Conservation (phyloP, 1,140 invertebrate genomes). For the Pemphigus obesinymphae region DNA sequence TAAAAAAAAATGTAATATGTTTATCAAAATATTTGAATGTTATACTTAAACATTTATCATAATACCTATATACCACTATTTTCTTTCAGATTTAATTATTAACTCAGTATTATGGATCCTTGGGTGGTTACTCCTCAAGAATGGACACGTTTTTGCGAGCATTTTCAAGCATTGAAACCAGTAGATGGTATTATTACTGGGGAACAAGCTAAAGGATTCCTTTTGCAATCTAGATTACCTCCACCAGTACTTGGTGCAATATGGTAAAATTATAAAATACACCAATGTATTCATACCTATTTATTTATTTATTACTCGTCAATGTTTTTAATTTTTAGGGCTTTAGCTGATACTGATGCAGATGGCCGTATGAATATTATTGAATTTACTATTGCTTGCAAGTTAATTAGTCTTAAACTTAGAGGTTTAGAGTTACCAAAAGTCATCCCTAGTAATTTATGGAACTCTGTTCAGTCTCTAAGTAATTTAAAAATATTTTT, state of each 20-base stretch:
- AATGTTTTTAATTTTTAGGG: conserved; percentile 57
- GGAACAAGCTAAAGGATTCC: conserved; percentile 89
- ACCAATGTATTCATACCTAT: not conserved
- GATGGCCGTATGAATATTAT: conserved; percentile 95
- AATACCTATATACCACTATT: not conserved
- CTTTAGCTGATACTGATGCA: conserved; percentile 87
- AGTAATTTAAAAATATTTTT: conserved; percentile 33
- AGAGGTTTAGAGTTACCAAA: conserved; percentile 86
- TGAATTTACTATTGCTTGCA: conserved; percentile 97
- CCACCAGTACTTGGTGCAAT: conserved; percentile 84
- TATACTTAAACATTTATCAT: not conserved
- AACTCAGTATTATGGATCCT: conserved; percentile 60
- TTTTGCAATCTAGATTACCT: conserved; percentile 87
- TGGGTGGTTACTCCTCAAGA: conserved; percentile 86
- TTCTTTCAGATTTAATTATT: not conserved
- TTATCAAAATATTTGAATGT: no score
- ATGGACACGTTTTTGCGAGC: conserved; percentile 80
- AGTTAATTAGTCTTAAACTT: conserved; percentile 91
- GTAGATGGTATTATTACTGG: conserved; percentile 84
- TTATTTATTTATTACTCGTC: conserved; percentile 7
- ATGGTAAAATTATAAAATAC: conserved; percentile 62
- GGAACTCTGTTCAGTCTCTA: conserved; percentile 40
- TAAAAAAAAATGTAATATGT: not conserved
- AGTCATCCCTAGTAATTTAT: conserved; percentile 69
- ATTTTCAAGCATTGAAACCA: conserved; percentile 84